Evolutionary conservation across 2,888 invertebrate species (phyloP).

Genomic region (Lathronympha strigana): DNA sequence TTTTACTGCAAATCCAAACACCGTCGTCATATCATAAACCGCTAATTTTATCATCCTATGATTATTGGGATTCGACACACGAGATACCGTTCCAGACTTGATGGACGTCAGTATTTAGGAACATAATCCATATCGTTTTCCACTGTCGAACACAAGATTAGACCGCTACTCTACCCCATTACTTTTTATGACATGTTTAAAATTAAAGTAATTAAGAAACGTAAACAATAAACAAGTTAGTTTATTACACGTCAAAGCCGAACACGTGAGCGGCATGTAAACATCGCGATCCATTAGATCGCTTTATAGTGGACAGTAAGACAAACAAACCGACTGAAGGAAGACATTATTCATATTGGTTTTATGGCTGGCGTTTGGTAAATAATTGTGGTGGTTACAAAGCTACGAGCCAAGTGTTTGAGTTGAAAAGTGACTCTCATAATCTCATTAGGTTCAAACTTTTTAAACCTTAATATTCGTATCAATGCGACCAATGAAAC

Average conservation of each 20-base stretch:
- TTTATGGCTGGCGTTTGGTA: slow-evolving; percentile 5
- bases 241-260: slow-evolving; percentile 44
- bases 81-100: no score
- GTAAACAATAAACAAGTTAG: slow-evolving; percentile 45
- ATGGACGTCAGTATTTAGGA: no score
- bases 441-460: no score
- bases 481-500: no score
- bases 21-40: no score
- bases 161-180: slow-evolving; percentile 20
- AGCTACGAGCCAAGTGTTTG: background rate
- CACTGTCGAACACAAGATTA: background rate
- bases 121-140: background rate
- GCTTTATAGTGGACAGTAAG: slow-evolving; percentile 59
- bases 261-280: slow-evolving; percentile 51
- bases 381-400: slow-evolving; percentile 2
- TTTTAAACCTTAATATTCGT: no score
- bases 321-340: slow-evolving; percentile 57
- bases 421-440: no score
- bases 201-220: slow-evolving; percentile 39
- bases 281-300: slow-evolving; percentile 68
- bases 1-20: no score
- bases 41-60: no score
- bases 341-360: slow-evolving; percentile 41
- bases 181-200: slow-evolving; percentile 36
- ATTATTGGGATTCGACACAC: no score